Conservation (phyloP, 2,888 invertebrate species). For the Caradrina kadenii region DNA sequence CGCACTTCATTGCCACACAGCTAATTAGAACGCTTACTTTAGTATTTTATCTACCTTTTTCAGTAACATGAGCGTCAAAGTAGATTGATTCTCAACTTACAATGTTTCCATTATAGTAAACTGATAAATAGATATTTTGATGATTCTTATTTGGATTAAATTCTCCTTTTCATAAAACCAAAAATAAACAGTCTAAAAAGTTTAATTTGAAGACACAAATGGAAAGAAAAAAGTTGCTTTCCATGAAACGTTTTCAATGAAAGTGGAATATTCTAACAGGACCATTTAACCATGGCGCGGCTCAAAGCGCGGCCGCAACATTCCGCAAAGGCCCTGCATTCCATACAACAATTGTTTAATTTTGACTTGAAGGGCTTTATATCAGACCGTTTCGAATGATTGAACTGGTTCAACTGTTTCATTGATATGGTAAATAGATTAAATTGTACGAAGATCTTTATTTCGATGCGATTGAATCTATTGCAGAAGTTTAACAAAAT, state of each 20-base stretch:
- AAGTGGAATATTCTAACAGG: conserved; percentile 63
- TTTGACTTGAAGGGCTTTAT: conserved; percentile 50
- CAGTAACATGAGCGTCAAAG: no score
- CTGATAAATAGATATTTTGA: no score
- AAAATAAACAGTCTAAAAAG: background rate
- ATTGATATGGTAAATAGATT: conserved; percentile 29
- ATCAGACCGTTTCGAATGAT: conserved; percentile 32
- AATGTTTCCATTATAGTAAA: no score
- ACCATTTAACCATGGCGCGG: conserved; percentile 56
- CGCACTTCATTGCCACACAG: background rate
- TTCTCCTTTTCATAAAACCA: background rate
- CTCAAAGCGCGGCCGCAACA: conserved; percentile 71
- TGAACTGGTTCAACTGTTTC: conserved; percentile 32
- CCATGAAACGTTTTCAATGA: conserved; percentile 44
- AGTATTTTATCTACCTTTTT: background rate
- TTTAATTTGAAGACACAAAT: conserved; percentile 1
- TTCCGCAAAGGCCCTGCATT: conserved; percentile 65
- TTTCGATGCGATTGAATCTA: background rate
- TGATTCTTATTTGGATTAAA: background rate
- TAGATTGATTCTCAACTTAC: no score
- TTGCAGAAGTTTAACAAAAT: background rate
- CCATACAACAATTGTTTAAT: conserved; percentile 65
- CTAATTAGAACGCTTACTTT: background rate
- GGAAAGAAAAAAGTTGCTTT: conserved; percentile 13
- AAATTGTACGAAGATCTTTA: background rate